Evolutionary conservation across 92 coral and sea anemone species (phyloP), one percentile per base, ranked within the genome.

Genomic region (Epizoanthus stellaris): DNA sequence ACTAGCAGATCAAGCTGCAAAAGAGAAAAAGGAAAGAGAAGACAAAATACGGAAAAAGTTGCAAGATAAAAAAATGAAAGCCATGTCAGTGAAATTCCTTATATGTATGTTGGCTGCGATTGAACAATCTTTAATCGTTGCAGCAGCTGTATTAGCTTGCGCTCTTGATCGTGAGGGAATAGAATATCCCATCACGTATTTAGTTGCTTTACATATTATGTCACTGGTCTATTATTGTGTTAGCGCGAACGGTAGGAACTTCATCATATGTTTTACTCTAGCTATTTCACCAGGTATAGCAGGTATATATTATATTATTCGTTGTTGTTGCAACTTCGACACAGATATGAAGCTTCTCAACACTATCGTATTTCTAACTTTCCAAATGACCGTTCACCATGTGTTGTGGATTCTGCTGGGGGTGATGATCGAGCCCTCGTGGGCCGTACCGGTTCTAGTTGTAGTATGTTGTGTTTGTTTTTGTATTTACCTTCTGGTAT

Each of bases 401-500:
- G n/a, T 61, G 67, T 61, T 61, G 23, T 61, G 67, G 67, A 61
- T 61, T 61, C 67, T 61, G 8, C 30, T 61, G n/a, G 67, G 67
- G 30, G 10, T 61, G 0, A 3, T 61, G 67, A 61, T 34, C 3
- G 67, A 61, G 2, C 11, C 67, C n/a, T 4, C 21, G 30, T 61
- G 67, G 67, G 67, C 67, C 12, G 12, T 61, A 61, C 67, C 67
- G 4, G 67, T 61, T 61, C 11, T 61, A 9, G 67, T 61, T 11
- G 21, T 61, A 17, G 21, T 25, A 5, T 61, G 67, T 61, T 20
- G 23, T 61, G 67, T 61, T n/a, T 61, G 67, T 20, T 61, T 17
- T n/a, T 61, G 67, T 61, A 61, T 61, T 25, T 25, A n/a, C 67
- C 67, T 61, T 61, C 12, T 61, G 11, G 67, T 25, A 17, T 25